Evolutionary conservation across 1,140 invertebrate genomes (phyloP), one percentile per base, ranked within the genome.

Genomic region (Lasioglossum baleicum): DNA sequence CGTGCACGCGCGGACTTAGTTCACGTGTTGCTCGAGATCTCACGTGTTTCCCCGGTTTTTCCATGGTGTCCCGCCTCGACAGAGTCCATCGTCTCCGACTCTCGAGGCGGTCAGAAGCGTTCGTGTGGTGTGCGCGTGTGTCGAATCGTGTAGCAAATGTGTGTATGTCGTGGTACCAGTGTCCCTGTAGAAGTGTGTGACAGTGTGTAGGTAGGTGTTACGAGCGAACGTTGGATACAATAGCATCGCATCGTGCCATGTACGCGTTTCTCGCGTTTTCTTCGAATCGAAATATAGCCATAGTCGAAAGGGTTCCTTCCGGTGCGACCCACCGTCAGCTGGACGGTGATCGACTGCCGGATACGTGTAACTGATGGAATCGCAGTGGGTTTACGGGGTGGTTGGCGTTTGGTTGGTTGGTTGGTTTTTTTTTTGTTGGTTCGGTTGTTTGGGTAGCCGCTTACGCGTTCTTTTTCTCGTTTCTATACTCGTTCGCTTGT

Each of bases 321-420:
- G 71, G 63, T 75, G 53, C 83, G 71, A 79, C 69, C 83, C 68
- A 64, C 72, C 82, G 61, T 84, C 84, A 82, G 69, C 63, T 78
- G 84, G 74, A 82, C 84, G 84, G 72, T 58, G 64, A 69, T 76
- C 78, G 64, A 53, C 63, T 42, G 68, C 77, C 83, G 77, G 73
- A 66, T 84, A 75, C 51, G 60, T 53, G 44, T 63, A 78, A 85
- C 83, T 69, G 83, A 72, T 80, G 83, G 83, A 84, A 84, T 85
- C 67, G 79, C 73, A 73, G 56, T 84, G 79, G 65, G 78, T 85
- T 76, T 58, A 70, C 65, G 73, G 74, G 74, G 40, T 78, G 74
- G 69, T 75, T 58, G 73, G 51, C 17, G 51, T 53, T 15, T 53
- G 51, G 15, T 53, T 53, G 17, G 13, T 53, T 53, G 51, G 13